A percentile compares a stretch with the other conserved stretches of the same genome.
Conservation (phyloP, 2,797 vertebrate genomes). For the Centropyge bicolor region DNA sequence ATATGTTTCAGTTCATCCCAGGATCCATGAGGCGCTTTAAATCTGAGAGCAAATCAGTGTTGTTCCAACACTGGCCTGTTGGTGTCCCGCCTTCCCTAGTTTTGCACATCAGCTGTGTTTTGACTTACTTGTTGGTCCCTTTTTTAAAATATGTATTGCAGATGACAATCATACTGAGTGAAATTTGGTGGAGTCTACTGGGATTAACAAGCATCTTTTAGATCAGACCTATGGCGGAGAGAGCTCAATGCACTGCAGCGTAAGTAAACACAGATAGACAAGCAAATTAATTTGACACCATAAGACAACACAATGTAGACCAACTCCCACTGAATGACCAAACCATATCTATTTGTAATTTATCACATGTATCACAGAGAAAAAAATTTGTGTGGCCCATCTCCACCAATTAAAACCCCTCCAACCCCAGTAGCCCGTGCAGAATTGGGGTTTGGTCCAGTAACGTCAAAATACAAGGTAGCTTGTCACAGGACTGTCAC, state of each 20-base stretch:
- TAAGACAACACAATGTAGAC: no score
- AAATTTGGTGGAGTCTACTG: not conserved
- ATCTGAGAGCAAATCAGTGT: not conserved
- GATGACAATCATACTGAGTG: not conserved
- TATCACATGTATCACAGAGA: not conserved
- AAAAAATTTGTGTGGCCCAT: not conserved
- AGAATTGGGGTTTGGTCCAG: conserved; percentile 1
- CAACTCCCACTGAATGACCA: no score
- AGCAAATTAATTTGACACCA: no score
- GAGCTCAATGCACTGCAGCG: no score
- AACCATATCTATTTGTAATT: no score
- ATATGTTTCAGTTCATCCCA: not conserved
- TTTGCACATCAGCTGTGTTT: conserved; percentile 8
- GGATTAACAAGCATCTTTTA: not conserved
- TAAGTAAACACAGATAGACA: no score
- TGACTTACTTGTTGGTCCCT: not conserved
- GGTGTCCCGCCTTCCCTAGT: conserved; percentile 1
- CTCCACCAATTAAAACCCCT: conserved; percentile 18
- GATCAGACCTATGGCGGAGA: no score
- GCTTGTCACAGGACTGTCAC: no score
- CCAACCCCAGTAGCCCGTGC: not conserved
- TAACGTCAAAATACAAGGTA: conserved; percentile 42
- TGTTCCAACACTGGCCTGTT: not conserved
- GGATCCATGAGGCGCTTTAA: not conserved
- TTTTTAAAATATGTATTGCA: not conserved